These are phyloP conservation scores for Hermaeophaga mercurialis DNA, from an alignment of 2,888 invertebrate species.

Conservation along the genomic window DNA sequence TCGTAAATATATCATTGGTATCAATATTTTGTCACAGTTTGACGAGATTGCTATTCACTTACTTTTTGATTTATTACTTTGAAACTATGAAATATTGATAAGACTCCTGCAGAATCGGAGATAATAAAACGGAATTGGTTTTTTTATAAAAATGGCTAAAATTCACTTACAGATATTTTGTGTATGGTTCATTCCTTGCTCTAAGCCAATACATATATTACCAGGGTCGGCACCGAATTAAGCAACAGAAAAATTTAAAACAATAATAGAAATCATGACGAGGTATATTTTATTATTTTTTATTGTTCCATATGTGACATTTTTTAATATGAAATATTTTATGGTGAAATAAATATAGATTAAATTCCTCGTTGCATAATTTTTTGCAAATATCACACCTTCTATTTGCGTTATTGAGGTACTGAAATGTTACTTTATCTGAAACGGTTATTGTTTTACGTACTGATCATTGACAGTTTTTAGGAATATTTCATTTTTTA, in stretches of 20 bases:
- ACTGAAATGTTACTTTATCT: too few relatives aligned
- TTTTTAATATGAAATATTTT: too few relatives aligned
- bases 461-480: too few relatives aligned
- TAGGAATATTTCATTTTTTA: too few relatives aligned
- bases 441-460: too few relatives aligned
- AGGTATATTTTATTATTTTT: too few relatives aligned
- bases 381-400: too few relatives aligned
- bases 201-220: constrained; percentile 39
- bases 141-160: constrained; percentile 46
- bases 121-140: constrained; percentile 57
- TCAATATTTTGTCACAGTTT: constrained; percentile 18
- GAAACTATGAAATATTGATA: constrained; percentile 59
- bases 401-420: too few relatives aligned
- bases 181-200: constrained; percentile 36
- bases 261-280: too few relatives aligned
- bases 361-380: too few relatives aligned
- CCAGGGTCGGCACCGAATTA: constrained; percentile 20
- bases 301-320: too few relatives aligned
- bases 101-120: constrained; percentile 56
- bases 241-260: not conserved
- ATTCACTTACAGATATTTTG: constrained; percentile 37
- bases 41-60: constrained; percentile 37
- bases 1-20: constrained; percentile 18
- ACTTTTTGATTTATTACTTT: constrained; percentile 55
- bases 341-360: too few relatives aligned